Base-by-base conservation (phyloP, 2,797 vertebrate species). In the Cossypha niveicapilla region DNA sequence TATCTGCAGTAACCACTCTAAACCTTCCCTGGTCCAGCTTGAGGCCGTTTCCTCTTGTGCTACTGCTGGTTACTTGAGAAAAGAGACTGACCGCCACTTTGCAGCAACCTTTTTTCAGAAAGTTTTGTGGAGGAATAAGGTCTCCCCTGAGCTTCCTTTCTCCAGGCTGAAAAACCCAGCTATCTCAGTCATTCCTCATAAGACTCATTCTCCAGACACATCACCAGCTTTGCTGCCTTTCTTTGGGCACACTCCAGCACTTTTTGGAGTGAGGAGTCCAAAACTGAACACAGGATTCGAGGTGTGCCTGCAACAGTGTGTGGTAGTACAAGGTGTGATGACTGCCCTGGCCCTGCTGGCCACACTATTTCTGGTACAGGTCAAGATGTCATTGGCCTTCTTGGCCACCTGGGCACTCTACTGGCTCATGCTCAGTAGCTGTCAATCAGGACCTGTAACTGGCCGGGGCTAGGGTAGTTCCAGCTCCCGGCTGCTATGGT, bases 291-390 rank as follows among this genome's bases (percentile, higher is more conserved):
- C 6, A n/a, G 21, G 5, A 25, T 56, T 61, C 24, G 28, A 54
- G 18, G 6, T 60, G 6, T 53, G 53, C 15, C 23, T 23, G 44
- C 27, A 19, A 4, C 28, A 44, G 14, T 74, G 19, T 66, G 19
- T 4, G 37, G 0, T 2, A 24, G 14, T 41, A 16, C 8, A 30
- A 9, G 21, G 8, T 6, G 1, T 5, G 2, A 53, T 70, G 11
- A 3, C 44, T 86, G 34, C 19, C 12, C 17, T 53, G 17, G 14
- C 4, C 30, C 39, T 75, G 10, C 34, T 53, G 34, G 13, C 27
- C 17, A 4, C 4, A 1, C 44, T 41, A 2, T 63, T 63, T 32
- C 30, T 53, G 19, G 30, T 16, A 37, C 11, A 32, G 17, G 8
- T 30, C 30, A 47, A 28, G 30, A 28, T 58, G 27, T 3, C 24